A percentile compares a stretch with the other conserved stretches of the same genome.
Evolutionary conservation across 2,797 vertebrate species (phyloP).

Genomic region (Acanthurus leucopareius): DNA sequence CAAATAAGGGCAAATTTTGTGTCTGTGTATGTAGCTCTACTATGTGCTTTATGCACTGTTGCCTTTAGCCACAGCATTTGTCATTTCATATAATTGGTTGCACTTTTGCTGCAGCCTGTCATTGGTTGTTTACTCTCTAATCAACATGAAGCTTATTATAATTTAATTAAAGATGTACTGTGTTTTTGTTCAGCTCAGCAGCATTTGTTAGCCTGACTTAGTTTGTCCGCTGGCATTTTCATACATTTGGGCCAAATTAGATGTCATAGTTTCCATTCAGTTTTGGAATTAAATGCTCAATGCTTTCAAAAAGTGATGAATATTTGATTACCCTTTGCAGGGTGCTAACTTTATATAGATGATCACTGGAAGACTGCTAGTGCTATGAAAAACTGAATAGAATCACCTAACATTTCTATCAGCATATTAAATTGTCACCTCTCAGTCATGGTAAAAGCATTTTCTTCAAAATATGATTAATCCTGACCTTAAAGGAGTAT

Average conservation of each 20-base stretch:
- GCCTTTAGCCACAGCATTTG: slow-evolving; percentile 9
- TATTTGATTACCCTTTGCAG: not conserved
- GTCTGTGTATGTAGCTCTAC: not conserved
- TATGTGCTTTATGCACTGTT: slow-evolving; percentile 24
- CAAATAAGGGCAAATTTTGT: slow-evolving; percentile 4
- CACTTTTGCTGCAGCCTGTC: slow-evolving; percentile 27
- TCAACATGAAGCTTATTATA: slow-evolving; percentile 12
- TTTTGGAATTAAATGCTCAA: not conserved
- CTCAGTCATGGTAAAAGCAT: slow-evolving; percentile 1
- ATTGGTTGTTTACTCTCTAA: slow-evolving; percentile 19
- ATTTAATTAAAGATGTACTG: not conserved
- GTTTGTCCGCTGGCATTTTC: not conserved
- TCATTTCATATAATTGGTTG: slow-evolving; percentile 26
- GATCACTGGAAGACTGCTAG: not conserved
- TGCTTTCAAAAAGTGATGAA: not conserved
- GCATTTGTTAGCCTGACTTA: not conserved
- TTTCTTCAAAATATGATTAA: slow-evolving; percentile 5
- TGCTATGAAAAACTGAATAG: not conserved
- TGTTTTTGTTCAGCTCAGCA: not conserved
- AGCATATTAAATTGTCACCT: not conserved
- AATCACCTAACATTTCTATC: not conserved
- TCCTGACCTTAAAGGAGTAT: slow-evolving; percentile 12
- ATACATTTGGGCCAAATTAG: not conserved
- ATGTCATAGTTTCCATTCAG: not conserved
- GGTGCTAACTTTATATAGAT: not conserved